Base-by-base conservation (phyloP, 1,140 invertebrate species). In the Solenopsis fugax region DNA sequence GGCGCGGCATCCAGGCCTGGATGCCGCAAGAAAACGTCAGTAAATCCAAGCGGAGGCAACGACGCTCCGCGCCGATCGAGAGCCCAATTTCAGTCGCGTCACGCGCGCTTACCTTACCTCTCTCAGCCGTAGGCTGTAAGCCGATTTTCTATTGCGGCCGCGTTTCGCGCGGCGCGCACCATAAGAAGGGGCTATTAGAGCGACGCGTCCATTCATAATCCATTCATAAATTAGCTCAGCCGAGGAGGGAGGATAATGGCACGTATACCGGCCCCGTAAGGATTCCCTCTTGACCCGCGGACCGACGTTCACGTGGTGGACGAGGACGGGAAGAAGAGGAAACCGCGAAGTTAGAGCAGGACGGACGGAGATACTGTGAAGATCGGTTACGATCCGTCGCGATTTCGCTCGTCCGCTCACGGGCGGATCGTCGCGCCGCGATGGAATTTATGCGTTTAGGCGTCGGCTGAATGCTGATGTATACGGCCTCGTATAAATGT, bases 161-260 rank as follows among this genome's bases (percentile, higher is more conserved):
- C 67, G 56, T 82, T 50, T 48, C 62, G 64, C 62, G 76, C 60
- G 62, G 72, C 60, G 37, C 52, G 52, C 71, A 54, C 54, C 16
- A 37, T 37, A 76, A 82, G 29, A 56, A 72, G 76, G 37, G 67
- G 24, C 37, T 52, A 48, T 69, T 85, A 77, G 16, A 56, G 78
- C 10, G 56, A 60, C 72, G 52, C 77, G 67, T 80, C 67, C 89
- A 87, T 90, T 91, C 90, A 89, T 91, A 91, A 91, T 90, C 90
- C 90, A 90, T 91, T 91, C 90, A 91, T 91, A 91, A 91, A 91
- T 91, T 91, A 91, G 52, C 85, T 84, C 58, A 34, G 37, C 13
- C 89, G 29, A 21, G 41, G 21, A 9, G 56, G 60, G 64, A 67
- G 90, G 80, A 90, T 91, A 91, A 91, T 91, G 84, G 80, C 60